A percentile compares a stretch with the other conserved stretches of the same genome.
These are phyloP conservation scores for Zygothrica quintamaculata DNA, from an alignment of 2,888 invertebrate genomes.

Conservation along the genomic window DNA sequence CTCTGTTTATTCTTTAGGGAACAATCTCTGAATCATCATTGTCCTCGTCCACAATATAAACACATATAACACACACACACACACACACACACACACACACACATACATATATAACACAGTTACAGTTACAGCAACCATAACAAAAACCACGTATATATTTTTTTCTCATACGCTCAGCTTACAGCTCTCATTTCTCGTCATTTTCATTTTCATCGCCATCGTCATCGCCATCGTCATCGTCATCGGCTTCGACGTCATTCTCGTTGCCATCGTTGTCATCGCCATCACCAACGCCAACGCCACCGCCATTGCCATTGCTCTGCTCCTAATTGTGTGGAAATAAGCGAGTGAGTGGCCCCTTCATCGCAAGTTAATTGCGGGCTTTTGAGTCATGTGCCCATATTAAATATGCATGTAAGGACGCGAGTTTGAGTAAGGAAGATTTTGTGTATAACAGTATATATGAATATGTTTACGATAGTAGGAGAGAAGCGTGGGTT, in stretches of 20 bases:
- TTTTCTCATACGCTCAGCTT: not conserved
- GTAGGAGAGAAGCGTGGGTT: not conserved
- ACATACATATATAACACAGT: not conserved
- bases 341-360: conserved; percentile 64
- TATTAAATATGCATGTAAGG: conserved; percentile 63
- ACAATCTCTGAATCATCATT: conserved; percentile 61
- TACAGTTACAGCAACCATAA: not conserved
- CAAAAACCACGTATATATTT: not conserved
- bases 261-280: conserved; percentile 3
- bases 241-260: not conserved
- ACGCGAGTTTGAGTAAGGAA: conserved; percentile 30
- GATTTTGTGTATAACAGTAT: too few species aligned
- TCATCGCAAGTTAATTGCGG: conserved; percentile 66
- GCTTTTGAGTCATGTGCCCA: conserved; percentile 63
- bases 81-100: conserved; percentile 12
- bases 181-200: conserved; percentile 7
- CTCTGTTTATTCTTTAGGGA: conserved; percentile 60
- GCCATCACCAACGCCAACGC: conserved; percentile 11
- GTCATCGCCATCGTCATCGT: conserved; percentile 1
- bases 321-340: conserved; percentile 64
- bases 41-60: conserved; percentile 18
- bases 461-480: not conserved
- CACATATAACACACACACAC: too few species aligned
- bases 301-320: conserved; percentile 18
- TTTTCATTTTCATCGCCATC: conserved; percentile 9